A percentile compares a stretch with the other conserved stretches of the same genome.
Conservation (phyloP, 2,888 invertebrate species). For the Eupithecia centaureata region DNA sequence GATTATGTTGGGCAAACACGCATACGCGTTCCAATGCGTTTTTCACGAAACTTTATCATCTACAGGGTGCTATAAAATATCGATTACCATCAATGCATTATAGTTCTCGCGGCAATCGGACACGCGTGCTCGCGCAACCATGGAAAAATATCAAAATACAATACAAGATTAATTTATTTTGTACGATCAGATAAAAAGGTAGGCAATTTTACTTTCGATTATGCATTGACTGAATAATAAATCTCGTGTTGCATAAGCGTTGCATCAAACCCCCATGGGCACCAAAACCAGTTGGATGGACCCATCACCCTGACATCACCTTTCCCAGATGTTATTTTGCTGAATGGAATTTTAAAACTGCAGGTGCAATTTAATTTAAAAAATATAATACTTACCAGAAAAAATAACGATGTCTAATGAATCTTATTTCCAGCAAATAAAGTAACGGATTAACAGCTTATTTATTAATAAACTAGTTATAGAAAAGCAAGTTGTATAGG, state of each 20-base stretch:
- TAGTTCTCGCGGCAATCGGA: constrained; percentile 32
- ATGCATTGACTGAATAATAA: constrained; percentile 40
- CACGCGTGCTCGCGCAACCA: constrained; percentile 31
- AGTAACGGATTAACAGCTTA: neutral
- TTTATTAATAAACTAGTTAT: neutral
- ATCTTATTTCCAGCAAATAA: neutral
- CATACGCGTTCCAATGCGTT: constrained; percentile 73
- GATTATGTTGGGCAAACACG: constrained; percentile 80
- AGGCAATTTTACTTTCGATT: constrained; percentile 40
- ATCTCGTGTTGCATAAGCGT: constrained; percentile 41
- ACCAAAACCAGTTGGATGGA: constrained; percentile 33
- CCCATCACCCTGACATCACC: constrained; percentile 30
- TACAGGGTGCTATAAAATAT: constrained; percentile 63
- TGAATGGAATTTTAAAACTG: constrained; percentile 22
- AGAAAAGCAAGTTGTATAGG: neutral
- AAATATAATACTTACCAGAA: constrained; percentile 10
- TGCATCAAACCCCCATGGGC: constrained; percentile 41
- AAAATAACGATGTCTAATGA: constrained; percentile 5
- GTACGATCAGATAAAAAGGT: constrained; percentile 42
- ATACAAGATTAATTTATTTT: constrained; percentile 41
- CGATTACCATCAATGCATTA: constrained; percentile 28
- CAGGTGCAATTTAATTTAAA: constrained; percentile 14
- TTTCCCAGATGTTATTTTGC: constrained; percentile 28
- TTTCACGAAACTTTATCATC: constrained; percentile 72
- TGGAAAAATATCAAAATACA: constrained; percentile 31